Percentiles rank a stretch among this genome's conserved stretches.
These are phyloP conservation scores for Aselliscus stoliczkanus DNA, from an alignment of 2,797 vertebrate species.

Conservation along the genomic window DNA sequence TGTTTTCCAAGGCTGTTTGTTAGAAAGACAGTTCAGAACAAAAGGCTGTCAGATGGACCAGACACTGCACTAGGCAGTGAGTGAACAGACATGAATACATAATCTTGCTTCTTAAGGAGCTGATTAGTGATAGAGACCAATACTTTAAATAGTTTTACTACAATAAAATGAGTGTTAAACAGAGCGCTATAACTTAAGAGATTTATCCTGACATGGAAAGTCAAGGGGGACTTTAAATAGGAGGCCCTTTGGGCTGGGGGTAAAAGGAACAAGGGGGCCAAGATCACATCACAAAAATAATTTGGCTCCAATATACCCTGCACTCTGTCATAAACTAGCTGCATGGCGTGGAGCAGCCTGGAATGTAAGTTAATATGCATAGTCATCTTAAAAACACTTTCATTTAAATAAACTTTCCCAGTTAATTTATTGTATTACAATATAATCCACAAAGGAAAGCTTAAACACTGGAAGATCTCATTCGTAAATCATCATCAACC, in stretches of 20 bases:
- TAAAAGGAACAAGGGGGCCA: not conserved
- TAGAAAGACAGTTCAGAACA: not conserved
- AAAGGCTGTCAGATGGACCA: not conserved
- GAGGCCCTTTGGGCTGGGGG: not conserved
- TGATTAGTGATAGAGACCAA: not conserved
- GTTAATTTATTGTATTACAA: not conserved
- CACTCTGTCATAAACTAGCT: not conserved
- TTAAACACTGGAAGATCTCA: not conserved
- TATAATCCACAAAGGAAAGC: not conserved
- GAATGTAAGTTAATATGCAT: not conserved
- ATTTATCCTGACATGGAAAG: not conserved
- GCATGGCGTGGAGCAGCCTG: not conserved
- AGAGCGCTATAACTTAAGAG: not conserved
- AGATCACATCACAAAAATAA: not conserved
- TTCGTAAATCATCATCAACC: not conserved
- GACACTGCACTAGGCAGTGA: not conserved
- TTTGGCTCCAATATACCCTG: not conserved
- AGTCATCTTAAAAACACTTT: not conserved
- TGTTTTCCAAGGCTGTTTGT: not conserved
- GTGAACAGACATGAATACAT: not conserved
- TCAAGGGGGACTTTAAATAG: not conserved
- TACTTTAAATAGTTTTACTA: not conserved
- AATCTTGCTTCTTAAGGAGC: not conserved
- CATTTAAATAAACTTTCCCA: not conserved
- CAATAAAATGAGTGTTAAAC: not conserved